Evolutionary conservation across 23 tunicate genomes (phyloP).

Genomic region (Ascidia mentula): DNA sequence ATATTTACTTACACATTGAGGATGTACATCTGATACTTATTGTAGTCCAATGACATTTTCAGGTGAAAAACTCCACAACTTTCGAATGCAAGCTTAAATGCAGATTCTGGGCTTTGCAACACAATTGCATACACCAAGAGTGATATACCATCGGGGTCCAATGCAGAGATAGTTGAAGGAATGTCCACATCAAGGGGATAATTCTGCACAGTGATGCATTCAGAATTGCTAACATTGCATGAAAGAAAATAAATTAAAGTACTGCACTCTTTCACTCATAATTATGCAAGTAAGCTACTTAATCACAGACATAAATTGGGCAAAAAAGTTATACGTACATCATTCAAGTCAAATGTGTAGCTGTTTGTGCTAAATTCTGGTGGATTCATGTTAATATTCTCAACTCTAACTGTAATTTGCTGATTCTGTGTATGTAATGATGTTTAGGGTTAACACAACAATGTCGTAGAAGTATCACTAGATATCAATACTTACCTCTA

Average conservation of each 20-base stretch:
- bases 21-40: neutral
- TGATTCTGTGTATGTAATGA: no score
- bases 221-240: no score
- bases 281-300: no score
- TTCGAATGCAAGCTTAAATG: neutral
- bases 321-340: neutral
- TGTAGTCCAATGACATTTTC: neutral
- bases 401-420: neutral
- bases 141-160: neutral
- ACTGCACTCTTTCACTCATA: no score
- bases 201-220: slow-evolving; percentile 6
- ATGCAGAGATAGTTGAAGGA: neutral
- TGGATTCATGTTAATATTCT: neutral
- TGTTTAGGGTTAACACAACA: no score
- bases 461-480: no score
- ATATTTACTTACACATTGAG: neutral
- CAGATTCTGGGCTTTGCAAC: neutral
- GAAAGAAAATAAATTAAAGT: no score
- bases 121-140: neutral
- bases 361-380: neutral
- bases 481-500: no score
- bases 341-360: neutral
- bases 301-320: no score
- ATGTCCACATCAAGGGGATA: neutral
- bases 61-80: neutral